phyloP scores from a whole-genome alignment of 2,113 vertebrate species.

The Hipposideros armiger region DNA sequence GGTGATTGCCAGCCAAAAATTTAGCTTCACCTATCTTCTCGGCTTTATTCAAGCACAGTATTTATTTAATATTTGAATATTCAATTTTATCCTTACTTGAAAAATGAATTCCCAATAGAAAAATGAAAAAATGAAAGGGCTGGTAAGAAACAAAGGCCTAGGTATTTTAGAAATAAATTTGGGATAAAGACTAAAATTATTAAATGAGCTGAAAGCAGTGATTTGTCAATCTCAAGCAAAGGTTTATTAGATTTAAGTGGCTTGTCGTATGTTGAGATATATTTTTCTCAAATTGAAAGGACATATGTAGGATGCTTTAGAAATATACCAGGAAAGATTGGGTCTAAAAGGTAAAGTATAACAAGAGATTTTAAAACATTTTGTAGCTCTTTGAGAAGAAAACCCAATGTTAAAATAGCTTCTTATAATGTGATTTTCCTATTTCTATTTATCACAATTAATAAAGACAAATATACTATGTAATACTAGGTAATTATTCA shows the following conservation, averaged over 20 bases:
- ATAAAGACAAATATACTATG: background rate
- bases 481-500: constrained; percentile 39
- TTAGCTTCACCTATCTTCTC: constrained; percentile 40
- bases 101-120: constrained; percentile 43
- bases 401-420: constrained; percentile 23
- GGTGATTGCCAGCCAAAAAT: background rate
- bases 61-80: constrained; percentile 59
- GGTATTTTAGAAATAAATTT: background rate
- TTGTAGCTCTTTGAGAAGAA: constrained; percentile 51
- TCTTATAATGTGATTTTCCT: background rate
- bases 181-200: constrained; percentile 36
- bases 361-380: constrained; percentile 1
- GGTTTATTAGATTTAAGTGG: background rate
- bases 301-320: background rate
- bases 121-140: constrained; percentile 54
- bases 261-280: constrained; percentile 22
- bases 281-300: background rate
- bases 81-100: constrained; percentile 54
- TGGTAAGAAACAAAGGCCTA: constrained; percentile 6
- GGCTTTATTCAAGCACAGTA: constrained; percentile 34
- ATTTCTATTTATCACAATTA: constrained; percentile 30
- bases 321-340: constrained; percentile 30
- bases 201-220: constrained; percentile 5
- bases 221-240: background rate
- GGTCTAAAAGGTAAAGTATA: constrained; percentile 42